phyloP scores from a whole-genome alignment of 2,888 invertebrate species.

The Ligdia adustata region DNA sequence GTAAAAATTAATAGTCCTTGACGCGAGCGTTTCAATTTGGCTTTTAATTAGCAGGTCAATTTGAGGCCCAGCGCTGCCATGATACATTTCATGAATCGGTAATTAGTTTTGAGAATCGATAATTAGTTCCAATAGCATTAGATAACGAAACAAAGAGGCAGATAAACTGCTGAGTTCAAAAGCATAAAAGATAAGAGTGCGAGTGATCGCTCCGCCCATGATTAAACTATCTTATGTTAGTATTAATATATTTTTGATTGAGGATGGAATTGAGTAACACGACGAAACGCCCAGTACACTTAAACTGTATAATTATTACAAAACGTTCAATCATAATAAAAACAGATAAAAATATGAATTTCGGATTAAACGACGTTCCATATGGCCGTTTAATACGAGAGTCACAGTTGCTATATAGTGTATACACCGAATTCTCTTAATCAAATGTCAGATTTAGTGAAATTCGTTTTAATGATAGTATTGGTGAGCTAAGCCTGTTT shows the following conservation, averaged over 20 bases:
- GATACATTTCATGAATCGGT: constrained; percentile 32
- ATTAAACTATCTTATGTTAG: constrained; percentile 3
- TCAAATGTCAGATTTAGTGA: constrained; percentile 80
- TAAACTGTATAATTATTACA: constrained; percentile 18
- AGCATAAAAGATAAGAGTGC: neutral
- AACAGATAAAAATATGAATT: constrained; percentile 18
- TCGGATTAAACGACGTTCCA: constrained; percentile 26
- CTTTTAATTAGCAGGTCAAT: constrained; percentile 61
- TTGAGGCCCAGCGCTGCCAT: constrained; percentile 15
- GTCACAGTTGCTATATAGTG: constrained; percentile 31
- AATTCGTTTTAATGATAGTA: constrained; percentile 75
- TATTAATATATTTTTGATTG: constrained; percentile 8
- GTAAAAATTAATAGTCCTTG: constrained; percentile 74
- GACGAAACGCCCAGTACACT: constrained; percentile 13
- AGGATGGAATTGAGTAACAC: constrained; percentile 3
- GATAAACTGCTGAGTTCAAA: neutral
- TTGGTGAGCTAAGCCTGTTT: constrained; percentile 68
- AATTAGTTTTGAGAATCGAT: constrained; percentile 25
- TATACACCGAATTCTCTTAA: constrained; percentile 65
- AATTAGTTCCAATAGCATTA: constrained; percentile 20
- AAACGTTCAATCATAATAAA: constrained; percentile 28
- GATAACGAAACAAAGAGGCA: constrained; percentile 18
- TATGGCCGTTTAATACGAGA: constrained; percentile 36
- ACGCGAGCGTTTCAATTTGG: constrained; percentile 70
- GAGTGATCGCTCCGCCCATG: neutral